Evolutionary conservation across 2,888 invertebrate genomes (phyloP).

Genomic region (Eutolmus rufibarbis): DNA sequence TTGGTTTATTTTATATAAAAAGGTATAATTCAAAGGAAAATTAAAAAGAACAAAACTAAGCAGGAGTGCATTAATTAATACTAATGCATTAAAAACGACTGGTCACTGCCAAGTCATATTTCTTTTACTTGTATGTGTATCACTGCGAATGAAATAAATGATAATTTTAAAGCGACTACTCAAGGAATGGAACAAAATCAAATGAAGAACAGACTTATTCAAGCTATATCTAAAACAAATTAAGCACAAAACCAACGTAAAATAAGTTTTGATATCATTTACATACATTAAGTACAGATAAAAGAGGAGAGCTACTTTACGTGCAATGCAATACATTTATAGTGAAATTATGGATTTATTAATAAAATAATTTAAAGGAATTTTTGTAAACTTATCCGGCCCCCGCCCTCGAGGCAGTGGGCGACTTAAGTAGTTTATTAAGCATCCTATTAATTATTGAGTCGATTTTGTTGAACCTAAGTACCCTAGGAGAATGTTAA

Average conservation of each 20-base stretch:
- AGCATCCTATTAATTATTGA: background rate
- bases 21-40: background rate
- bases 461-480: background rate
- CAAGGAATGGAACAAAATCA: background rate
- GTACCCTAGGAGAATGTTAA: background rate
- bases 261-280: background rate
- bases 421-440: background rate
- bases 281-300: background rate
- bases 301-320: background rate
- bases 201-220: background rate
- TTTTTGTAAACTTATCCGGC: background rate
- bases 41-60: background rate
- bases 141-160: background rate
- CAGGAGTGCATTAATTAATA: background rate
- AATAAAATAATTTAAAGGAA: background rate
- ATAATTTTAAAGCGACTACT: background rate
- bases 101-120: background rate
- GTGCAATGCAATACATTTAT: slow-evolving; percentile 13
- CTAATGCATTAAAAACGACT: background rate
- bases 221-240: background rate
- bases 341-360: background rate
- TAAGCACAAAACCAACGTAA: background rate
- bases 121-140: background rate
- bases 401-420: background rate
- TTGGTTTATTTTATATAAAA: background rate